A percentile compares a stretch with the other conserved stretches of the same genome.
Evolutionary conservation across 2,113 vertebrate species (phyloP).

Genomic region (Redunca redunca): DNA sequence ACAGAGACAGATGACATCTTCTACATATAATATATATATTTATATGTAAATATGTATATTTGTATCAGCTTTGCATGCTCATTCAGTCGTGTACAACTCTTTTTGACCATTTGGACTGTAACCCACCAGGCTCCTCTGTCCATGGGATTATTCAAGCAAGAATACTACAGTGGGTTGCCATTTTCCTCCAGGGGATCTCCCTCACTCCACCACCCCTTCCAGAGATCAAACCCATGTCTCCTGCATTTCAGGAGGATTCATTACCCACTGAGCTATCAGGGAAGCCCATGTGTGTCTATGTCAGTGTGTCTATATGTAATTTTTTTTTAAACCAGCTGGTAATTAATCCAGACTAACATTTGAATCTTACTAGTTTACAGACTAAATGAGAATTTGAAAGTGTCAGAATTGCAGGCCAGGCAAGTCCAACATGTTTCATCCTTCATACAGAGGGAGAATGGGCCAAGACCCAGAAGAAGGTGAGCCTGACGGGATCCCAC

Average conservation of each 20-base stretch:
- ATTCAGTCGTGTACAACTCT: neutral
- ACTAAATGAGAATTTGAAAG: neutral
- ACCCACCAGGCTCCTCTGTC: neutral
- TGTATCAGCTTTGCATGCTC: neutral
- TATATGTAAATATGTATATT: neutral
- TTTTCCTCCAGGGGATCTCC: neutral
- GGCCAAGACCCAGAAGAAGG: neutral
- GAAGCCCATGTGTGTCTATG: neutral
- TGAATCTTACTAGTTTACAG: neutral
- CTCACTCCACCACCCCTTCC: rapidly evolving
- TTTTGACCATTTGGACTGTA: neutral
- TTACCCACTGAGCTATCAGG: neutral
- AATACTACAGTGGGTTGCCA: neutral
- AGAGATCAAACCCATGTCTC: neutral
- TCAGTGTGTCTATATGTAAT: neutral
- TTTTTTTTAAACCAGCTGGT: neutral
- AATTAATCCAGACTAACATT: neutral
- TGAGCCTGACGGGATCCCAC: neutral
- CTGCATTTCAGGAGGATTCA: neutral
- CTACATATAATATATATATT: neutral
- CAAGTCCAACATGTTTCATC: neutral
- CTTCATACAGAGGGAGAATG: rapidly evolving
- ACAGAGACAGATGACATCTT: neutral
- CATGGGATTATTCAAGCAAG: neutral
- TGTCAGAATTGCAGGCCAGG: neutral